These are phyloP conservation scores for Mesoligia furuncula DNA, from an alignment of 2,888 invertebrate genomes.

Conservation along the genomic window DNA sequence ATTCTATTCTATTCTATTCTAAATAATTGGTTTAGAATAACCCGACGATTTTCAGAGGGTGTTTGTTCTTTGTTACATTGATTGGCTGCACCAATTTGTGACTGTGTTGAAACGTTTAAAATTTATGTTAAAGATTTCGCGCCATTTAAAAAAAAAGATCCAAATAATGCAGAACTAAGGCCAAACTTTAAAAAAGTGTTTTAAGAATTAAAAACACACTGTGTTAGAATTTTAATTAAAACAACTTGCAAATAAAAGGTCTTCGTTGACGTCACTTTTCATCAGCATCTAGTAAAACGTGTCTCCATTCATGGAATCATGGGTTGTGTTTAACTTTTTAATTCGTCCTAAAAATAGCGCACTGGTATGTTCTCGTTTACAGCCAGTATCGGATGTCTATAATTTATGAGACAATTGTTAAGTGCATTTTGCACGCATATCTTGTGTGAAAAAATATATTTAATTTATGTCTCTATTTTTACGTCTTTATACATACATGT, in stretches of 20 bases:
- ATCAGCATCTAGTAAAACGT: slow-evolving; percentile 38
- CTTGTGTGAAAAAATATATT: slow-evolving; percentile 48
- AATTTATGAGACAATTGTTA: slow-evolving; percentile 66
- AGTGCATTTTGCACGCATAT: slow-evolving; percentile 64
- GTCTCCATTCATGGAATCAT: slow-evolving; percentile 46
- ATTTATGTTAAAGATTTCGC: neutral
- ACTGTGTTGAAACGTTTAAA: neutral
- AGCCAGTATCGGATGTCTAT: slow-evolving; percentile 61
- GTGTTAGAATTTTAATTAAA: slow-evolving; percentile 10
- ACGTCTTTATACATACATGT: slow-evolving; percentile 44
- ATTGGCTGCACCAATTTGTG: neutral
- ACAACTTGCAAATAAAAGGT: neutral
- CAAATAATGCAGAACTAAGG: neutral
- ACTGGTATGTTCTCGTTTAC: slow-evolving; percentile 51
- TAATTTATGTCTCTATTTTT: slow-evolving; percentile 65
- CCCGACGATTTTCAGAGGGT: slow-evolving; percentile 28
- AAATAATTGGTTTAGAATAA: slow-evolving; percentile 51
- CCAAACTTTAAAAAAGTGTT: neutral
- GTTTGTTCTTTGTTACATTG: slow-evolving; percentile 27
- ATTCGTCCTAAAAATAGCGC: slow-evolving; percentile 52
- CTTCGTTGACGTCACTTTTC: slow-evolving; percentile 34
- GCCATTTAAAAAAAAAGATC: neutral
- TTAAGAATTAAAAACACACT: neutral
- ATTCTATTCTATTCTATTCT: too few relatives aligned
- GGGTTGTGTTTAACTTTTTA: slow-evolving; percentile 49